A percentile compares a stretch with the other conserved stretches of the same genome.
Evolutionary conservation across 2,888 invertebrate genomes (phyloP).

Genomic region (Lamellibrachia satsuma): DNA sequence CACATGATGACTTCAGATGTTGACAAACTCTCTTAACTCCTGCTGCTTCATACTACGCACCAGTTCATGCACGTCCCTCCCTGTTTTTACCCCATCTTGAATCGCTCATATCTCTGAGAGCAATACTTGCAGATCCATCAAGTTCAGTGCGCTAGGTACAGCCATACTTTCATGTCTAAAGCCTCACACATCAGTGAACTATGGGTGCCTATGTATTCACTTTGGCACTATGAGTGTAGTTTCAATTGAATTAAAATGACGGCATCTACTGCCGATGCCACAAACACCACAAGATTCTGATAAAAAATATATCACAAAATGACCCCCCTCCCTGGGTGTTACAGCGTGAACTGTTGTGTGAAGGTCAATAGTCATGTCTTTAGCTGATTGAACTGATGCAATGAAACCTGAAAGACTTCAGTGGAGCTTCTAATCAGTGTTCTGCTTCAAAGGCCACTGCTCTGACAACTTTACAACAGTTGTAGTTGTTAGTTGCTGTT

Average conservation of each 20-base stretch:
- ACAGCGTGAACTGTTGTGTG: neutral
- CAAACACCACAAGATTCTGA: no score
- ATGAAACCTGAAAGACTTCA: neutral
- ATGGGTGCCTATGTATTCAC: no score
- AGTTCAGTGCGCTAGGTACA: neutral
- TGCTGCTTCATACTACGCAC: neutral
- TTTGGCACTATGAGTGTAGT: no score
- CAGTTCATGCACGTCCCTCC: neutral
- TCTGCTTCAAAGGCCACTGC: neutral
- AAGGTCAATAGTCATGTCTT: neutral
- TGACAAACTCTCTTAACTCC: neutral
- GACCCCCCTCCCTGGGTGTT: neutral
- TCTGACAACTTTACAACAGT: neutral
- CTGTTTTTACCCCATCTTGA: neutral
- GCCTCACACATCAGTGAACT: neutral
- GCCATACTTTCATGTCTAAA: neutral
- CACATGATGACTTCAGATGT: neutral
- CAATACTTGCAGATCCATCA: neutral
- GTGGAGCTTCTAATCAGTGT: neutral
- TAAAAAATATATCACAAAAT: neutral
- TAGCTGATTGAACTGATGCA: neutral
- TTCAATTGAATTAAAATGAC: no score
- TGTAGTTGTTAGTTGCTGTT: neutral
- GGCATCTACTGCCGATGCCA: no score
- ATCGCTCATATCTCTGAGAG: neutral